A percentile compares a stretch with the other conserved stretches of the same genome.
Conservation (phyloP, 2,113 vertebrate genomes). For the Campylomormyrus numenius region DNA sequence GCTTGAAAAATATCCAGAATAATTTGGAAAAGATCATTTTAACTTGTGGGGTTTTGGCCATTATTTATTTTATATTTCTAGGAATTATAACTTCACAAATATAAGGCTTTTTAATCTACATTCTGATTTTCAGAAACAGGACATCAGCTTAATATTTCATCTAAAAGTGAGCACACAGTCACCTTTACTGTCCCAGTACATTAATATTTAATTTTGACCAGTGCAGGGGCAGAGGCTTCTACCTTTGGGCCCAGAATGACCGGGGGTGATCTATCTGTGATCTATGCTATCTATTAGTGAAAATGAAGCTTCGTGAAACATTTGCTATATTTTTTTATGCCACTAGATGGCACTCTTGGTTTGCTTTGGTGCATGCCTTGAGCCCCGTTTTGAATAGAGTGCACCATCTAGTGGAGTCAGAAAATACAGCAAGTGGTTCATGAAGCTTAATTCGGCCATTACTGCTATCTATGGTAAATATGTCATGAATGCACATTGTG, state of each 20-base stretch:
- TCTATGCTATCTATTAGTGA: not conserved
- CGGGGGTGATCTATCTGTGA: not conserved
- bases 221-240: not conserved
- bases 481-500: not conserved
- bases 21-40: not conserved
- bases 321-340: too few relatives aligned
- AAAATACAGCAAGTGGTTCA: too few relatives aligned
- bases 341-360: too few relatives aligned
- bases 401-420: too few relatives aligned
- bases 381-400: too few relatives aligned
- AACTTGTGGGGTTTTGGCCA: not conserved
- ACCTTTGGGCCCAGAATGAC: not conserved
- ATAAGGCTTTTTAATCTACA: not conserved
- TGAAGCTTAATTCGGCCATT: too few relatives aligned
- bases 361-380: too few relatives aligned
- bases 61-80: not conserved
- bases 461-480: not conserved
- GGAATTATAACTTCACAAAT: not conserved
- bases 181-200: not conserved
- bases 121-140: not conserved
- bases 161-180: not conserved
- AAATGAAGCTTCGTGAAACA: too few relatives aligned
- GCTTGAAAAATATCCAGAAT: not conserved
- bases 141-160: not conserved
- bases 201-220: not conserved